These are phyloP conservation scores for Campopleginae sp. DNA, from an alignment of 2,888 invertebrate genomes.

Conservation along the genomic window DNA sequence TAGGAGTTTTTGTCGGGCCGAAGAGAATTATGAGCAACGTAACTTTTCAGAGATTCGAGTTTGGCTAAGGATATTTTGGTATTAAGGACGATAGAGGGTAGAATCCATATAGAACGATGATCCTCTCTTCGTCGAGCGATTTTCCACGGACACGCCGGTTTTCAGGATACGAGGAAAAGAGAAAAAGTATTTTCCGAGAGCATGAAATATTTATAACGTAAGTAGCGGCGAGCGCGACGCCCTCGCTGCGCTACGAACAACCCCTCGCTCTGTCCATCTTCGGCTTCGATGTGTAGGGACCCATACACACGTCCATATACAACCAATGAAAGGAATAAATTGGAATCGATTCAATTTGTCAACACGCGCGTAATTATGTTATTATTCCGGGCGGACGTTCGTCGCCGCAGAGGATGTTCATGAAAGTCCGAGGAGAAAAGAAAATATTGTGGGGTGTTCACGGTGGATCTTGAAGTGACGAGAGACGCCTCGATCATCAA, in stretches of 20 bases:
- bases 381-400: conserved; percentile 77
- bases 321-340: conserved; percentile 82
- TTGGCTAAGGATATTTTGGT: conserved; percentile 41
- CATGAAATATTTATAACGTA: conserved; percentile 83
- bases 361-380: conserved; percentile 82
- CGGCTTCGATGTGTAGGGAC: neutral
- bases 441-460: conserved; percentile 32
- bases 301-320: neutral
- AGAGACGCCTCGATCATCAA: conserved; percentile 77
- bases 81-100: conserved; percentile 39
- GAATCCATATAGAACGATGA: conserved; percentile 51
- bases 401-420: conserved; percentile 35
- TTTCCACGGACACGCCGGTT: conserved; percentile 77
- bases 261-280: conserved; percentile 34
- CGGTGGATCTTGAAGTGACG: conserved; percentile 60
- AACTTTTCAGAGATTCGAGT: conserved; percentile 49
- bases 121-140: conserved; percentile 75
- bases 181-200: conserved; percentile 56
- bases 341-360: conserved; percentile 83
- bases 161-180: conserved; percentile 37
- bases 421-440: conserved; percentile 41
- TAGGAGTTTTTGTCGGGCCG: conserved; percentile 25
- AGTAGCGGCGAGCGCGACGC: conserved; percentile 48
- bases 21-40: conserved; percentile 52
- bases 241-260: conserved; percentile 40